Evolutionary conservation across 2,888 invertebrate genomes (phyloP).

Genomic region (Xestia rhomboidea): DNA sequence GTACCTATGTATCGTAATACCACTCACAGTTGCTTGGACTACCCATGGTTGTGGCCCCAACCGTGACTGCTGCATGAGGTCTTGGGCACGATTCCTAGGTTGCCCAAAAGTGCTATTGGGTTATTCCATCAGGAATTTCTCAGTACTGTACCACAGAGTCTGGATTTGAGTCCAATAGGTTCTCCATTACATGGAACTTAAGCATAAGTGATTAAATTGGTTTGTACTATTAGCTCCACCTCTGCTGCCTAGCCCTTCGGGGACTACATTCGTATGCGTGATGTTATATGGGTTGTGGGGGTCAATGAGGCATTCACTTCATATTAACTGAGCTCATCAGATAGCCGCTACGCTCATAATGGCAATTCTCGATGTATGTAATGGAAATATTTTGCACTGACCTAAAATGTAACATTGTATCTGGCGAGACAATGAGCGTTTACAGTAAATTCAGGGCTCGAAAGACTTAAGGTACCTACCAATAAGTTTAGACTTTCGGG

Average conservation of each 20-base stretch:
- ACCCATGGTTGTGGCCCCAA: not conserved
- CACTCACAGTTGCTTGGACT: no score
- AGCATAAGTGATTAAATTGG: not conserved
- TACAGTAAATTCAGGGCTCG: not conserved
- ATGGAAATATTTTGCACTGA: not conserved
- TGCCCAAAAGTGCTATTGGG: not conserved
- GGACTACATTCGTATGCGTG: not conserved
- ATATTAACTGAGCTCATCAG: not conserved
- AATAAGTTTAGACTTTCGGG: not conserved
- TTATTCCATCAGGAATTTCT: not conserved
- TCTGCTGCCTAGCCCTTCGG: not conserved
- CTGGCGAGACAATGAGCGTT: not conserved
- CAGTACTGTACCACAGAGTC: not conserved
- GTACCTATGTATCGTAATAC: not conserved
- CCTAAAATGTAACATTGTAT: not conserved
- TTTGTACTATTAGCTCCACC: not conserved
- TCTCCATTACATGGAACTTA: not conserved
- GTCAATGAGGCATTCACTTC: not conserved
- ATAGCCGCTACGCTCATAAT: not conserved
- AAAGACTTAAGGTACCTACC: not conserved
- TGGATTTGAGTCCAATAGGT: not conserved
- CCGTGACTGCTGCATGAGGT: not conserved
- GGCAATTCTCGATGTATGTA: not conserved
- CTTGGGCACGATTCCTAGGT: not conserved
- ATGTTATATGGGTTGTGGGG: not conserved